Conservation (phyloP, 2,113 vertebrate genomes). For the Cyanocitta stelleri region DNA sequence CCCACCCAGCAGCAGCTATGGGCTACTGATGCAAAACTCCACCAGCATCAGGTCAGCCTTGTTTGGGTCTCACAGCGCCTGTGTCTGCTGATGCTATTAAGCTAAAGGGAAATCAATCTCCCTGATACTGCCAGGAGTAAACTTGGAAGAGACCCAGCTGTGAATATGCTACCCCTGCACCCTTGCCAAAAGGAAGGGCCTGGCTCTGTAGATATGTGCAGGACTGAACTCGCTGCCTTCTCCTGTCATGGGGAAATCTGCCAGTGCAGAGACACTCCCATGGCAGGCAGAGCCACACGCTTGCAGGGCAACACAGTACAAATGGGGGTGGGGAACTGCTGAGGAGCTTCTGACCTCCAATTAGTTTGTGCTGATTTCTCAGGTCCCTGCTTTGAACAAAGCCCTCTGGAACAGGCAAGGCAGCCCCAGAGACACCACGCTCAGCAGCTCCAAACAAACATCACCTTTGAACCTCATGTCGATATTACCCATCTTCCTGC, state of each 20-base stretch:
- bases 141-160: conserved; percentile 4
- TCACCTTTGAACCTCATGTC: conserved; percentile 43
- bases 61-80: background rate
- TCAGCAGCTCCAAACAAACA: background rate
- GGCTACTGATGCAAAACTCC: background rate
- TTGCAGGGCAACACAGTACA: background rate
- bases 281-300: background rate
- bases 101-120: background rate
- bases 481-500: background rate
- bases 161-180: background rate
- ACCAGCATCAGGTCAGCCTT: background rate
- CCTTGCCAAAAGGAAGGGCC: background rate
- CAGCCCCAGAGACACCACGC: background rate
- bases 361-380: background rate
- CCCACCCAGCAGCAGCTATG: background rate
- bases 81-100: background rate
- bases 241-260: background rate
- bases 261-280: fast-evolving
- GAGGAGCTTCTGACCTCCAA: background rate
- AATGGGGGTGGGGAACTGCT: background rate
- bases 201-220: background rate
- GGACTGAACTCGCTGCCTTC: background rate
- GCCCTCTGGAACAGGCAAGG: background rate
- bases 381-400: background rate
- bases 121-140: background rate